These are phyloP conservation scores for Pseudomugil gertrudae DNA, from an alignment of 2,797 vertebrate species.

Conservation along the genomic window DNA sequence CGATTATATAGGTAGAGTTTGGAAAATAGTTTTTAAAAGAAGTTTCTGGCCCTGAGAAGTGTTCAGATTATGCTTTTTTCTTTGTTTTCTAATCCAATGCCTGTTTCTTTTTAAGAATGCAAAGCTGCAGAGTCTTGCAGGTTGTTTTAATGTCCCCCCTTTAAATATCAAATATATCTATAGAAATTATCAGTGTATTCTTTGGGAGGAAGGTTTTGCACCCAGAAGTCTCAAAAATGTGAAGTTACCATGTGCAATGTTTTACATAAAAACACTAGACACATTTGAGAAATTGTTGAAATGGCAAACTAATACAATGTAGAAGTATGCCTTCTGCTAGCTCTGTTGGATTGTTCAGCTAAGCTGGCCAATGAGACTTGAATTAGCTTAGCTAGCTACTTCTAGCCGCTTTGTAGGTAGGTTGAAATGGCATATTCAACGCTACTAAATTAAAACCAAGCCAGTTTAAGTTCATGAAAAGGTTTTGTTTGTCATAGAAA, in stretches of 20 bases:
- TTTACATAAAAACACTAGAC: not conserved
- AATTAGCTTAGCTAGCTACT: too few species aligned
- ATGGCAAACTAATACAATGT: not conserved
- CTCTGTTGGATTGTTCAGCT: not conserved
- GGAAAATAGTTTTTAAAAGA: conserved; percentile 48
- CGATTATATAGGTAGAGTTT: conserved; percentile 40
- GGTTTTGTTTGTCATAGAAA: not conserved
- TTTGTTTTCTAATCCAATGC: conserved; percentile 18
- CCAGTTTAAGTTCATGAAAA: not conserved
- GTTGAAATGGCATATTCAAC: not conserved
- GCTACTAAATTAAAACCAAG: not conserved
- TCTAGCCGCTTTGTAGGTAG: not conserved
- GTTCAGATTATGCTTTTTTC: conserved; percentile 26
- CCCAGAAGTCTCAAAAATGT: not conserved
- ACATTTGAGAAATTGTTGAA: not conserved
- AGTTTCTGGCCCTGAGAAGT: conserved; percentile 70
- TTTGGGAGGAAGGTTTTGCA: not conserved
- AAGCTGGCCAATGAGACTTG: too few species aligned
- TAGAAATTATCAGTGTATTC: not conserved
- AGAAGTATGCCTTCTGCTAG: not conserved
- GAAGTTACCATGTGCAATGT: not conserved
- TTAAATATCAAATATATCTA: not conserved
- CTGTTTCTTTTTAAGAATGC: conserved; percentile 32
- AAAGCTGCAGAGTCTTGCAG: conserved; percentile 27
- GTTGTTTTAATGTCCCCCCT: not conserved